Percentiles rank a stretch among this genome's conserved stretches.
These are phyloP conservation scores for Troides oblongomaculatus DNA, from an alignment of 2,888 invertebrate genomes.

Conservation along the genomic window DNA sequence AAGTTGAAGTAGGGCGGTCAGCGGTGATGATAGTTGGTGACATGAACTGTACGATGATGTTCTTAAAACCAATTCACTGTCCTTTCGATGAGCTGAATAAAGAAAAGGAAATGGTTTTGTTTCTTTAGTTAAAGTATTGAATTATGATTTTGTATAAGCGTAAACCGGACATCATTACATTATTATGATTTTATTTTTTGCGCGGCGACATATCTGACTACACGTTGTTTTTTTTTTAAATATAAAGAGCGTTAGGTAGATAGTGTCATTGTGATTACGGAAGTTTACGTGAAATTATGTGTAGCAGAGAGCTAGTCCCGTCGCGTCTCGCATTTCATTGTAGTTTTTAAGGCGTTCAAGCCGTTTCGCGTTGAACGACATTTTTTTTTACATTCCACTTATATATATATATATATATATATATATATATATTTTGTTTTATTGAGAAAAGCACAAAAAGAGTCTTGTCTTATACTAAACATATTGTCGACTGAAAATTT, in stretches of 20 bases:
- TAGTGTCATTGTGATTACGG: not conserved
- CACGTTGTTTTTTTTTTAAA: slow-evolving; percentile 54
- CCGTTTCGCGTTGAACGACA: slow-evolving; percentile 61
- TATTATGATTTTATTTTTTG: slow-evolving; percentile 38
- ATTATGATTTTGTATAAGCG: slow-evolving; percentile 25
- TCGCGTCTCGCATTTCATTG: slow-evolving; percentile 70
- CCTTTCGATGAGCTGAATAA: slow-evolving; percentile 25
- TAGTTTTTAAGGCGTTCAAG: slow-evolving; percentile 62
- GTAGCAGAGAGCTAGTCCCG: slow-evolving; percentile 72
- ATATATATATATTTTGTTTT: slow-evolving; percentile 36
- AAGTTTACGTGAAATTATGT: slow-evolving; percentile 53
- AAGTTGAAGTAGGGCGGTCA: too few species aligned
- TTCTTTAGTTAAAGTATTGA: slow-evolving; percentile 23
- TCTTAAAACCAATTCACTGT: not conserved
- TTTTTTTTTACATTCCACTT: slow-evolving; percentile 68
- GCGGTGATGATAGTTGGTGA: not conserved
- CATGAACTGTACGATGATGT: not conserved
- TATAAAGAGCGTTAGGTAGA: slow-evolving; percentile 12
- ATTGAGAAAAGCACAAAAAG: slow-evolving; percentile 53
- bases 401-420: slow-evolving; percentile 51
- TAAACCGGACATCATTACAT: slow-evolving; percentile 31
- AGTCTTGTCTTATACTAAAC: slow-evolving; percentile 15
- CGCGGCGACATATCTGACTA: slow-evolving; percentile 69
- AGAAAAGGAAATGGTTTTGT: slow-evolving; percentile 18
- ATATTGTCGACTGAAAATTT: slow-evolving; percentile 4